phyloP scores from a whole-genome alignment of 2,113 vertebrate species.

The Mugil cephalus region DNA sequence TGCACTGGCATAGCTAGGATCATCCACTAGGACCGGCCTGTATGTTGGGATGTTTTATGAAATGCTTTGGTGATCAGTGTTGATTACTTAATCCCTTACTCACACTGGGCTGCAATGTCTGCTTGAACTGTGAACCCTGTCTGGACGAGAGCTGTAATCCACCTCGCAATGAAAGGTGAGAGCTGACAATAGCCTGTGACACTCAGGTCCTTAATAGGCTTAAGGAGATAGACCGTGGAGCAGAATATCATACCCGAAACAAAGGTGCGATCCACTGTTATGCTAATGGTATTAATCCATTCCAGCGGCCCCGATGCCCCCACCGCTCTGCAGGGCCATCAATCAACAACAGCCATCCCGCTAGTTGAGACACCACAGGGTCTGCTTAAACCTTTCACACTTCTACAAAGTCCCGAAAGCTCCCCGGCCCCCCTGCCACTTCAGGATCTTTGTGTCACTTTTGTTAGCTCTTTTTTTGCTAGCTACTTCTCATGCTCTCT shows the following conservation, averaged over 20 bases:
- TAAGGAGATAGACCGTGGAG: slow-evolving; percentile 61
- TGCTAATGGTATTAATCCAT: slow-evolving; percentile 76
- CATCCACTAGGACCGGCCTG: neutral
- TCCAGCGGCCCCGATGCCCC: slow-evolving; percentile 47
- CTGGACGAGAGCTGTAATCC: slow-evolving; percentile 61
- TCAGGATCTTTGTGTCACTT: slow-evolving; percentile 32
- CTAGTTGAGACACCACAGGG: slow-evolving; percentile 63
- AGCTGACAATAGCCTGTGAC: slow-evolving; percentile 63
- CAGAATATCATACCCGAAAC: slow-evolving; percentile 61
- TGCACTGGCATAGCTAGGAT: neutral
- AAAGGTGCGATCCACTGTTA: slow-evolving; percentile 73
- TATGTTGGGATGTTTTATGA: neutral
- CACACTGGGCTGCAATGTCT: slow-evolving; percentile 15
- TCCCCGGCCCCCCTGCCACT: slow-evolving; percentile 17
- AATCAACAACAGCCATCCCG: slow-evolving; percentile 60
- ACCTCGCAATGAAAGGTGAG: slow-evolving; percentile 69
- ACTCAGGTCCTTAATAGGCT: slow-evolving; percentile 67
- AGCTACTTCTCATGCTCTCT: slow-evolving; percentile 43
- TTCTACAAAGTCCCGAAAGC: slow-evolving; percentile 44
- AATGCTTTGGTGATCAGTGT: slow-evolving; percentile 24
- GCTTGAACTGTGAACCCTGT: slow-evolving; percentile 49
- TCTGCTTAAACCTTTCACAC: slow-evolving; percentile 69
- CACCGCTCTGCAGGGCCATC: slow-evolving; percentile 61
- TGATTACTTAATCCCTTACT: slow-evolving; percentile 24
- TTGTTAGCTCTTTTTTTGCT: slow-evolving; percentile 40